These are phyloP conservation scores for Paracanthobrama guichenoti DNA, from an alignment of 2,113 vertebrate genomes.

Conservation along the genomic window DNA sequence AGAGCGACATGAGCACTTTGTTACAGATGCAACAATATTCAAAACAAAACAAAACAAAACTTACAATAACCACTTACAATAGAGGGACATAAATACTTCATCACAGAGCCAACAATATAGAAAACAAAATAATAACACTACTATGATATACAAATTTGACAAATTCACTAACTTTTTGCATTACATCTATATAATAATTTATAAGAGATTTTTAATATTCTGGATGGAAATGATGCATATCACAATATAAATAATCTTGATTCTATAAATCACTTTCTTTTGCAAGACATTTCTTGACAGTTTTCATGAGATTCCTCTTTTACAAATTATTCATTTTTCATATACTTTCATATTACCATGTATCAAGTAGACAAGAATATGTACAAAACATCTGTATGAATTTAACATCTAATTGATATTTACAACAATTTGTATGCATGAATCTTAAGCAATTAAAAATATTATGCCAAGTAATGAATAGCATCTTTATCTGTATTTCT, in stretches of 20 bases:
- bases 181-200: background rate
- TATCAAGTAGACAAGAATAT: background rate
- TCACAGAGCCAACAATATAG: background rate
- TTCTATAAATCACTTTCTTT: background rate
- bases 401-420: background rate
- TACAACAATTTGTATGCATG: background rate
- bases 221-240: background rate
- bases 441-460: background rate
- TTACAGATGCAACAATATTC: background rate
- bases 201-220: background rate
- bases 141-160: background rate
- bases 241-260: background rate
- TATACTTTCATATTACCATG: background rate
- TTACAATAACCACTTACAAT: background rate
- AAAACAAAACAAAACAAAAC: background rate
- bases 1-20: background rate
- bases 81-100: background rate
- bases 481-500: background rate
- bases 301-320: background rate
- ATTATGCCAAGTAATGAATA: background rate
- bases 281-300: background rate
- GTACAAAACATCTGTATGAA: background rate
- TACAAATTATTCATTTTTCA: background rate
- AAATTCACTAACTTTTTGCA: background rate
- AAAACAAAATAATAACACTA: background rate